phyloP scores from a whole-genome alignment of 2,113 vertebrate genomes.

The Axis porcinus region DNA sequence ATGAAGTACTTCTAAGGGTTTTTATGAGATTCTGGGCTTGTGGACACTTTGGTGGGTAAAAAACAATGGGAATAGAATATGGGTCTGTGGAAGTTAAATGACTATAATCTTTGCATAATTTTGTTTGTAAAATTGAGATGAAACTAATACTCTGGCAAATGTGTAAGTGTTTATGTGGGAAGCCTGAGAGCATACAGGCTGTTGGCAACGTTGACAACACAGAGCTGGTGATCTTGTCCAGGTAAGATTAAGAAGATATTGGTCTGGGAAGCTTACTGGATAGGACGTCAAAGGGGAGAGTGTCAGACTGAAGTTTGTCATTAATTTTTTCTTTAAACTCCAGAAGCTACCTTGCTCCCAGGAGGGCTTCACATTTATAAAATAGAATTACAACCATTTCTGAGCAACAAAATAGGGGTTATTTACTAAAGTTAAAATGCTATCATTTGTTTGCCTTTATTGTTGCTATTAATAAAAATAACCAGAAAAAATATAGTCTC shows the following conservation, averaged over 20 bases:
- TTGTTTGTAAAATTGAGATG: not conserved
- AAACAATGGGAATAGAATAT: rapidly evolving
- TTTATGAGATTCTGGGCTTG: not conserved
- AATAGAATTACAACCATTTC: not conserved
- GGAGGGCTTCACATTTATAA: not conserved
- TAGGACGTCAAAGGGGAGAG: not conserved
- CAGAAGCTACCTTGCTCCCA: not conserved
- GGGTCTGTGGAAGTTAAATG: not conserved
- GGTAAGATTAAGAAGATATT: not conserved
- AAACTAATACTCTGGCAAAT: too few relatives aligned
- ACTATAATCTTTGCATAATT: not conserved
- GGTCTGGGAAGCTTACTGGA: rapidly evolving
- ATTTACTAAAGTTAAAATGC: not conserved
- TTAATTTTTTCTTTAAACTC: not conserved
- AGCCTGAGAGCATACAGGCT: too few relatives aligned
- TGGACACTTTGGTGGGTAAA: too few relatives aligned
- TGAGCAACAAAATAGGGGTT: not conserved
- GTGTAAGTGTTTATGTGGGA: too few relatives aligned
- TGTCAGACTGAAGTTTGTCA: not conserved
- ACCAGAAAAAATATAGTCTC: not conserved
- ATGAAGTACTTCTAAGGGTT: rapidly evolving
- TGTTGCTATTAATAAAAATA: not conserved
- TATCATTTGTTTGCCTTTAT: not conserved
- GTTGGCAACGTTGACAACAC: rapidly evolving
- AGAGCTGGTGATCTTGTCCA: rapidly evolving